Percentiles rank a stretch among this genome's conserved stretches.
Evolutionary conservation across 2,797 vertebrate genomes (phyloP).

Genomic region (Glossophaga mutica): DNA sequence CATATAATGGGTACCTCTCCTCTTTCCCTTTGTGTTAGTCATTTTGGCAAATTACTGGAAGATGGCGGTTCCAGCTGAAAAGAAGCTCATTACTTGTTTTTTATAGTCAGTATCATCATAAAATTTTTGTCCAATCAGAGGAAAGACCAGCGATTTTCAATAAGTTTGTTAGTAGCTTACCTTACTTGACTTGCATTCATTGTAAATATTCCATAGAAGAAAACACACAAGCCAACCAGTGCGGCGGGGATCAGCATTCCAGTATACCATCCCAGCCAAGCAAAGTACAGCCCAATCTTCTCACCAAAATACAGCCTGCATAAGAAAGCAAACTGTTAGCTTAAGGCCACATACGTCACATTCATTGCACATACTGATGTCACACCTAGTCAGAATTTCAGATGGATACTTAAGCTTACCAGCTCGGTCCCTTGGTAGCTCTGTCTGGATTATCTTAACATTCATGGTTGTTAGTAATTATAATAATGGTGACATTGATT

Average conservation of each 20-base stretch:
- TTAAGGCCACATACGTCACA: not conserved
- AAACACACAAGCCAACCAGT: slow-evolving; percentile 96
- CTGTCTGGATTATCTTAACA: not conserved
- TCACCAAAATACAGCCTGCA: slow-evolving; percentile 96
- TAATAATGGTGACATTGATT: not conserved
- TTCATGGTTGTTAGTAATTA: not conserved
- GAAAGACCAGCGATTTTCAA: not conserved
- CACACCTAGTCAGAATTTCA: not conserved
- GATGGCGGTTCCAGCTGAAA: too few relatives aligned
- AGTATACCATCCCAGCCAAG: slow-evolving; percentile 99
- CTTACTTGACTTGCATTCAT: slow-evolving; percentile 99
- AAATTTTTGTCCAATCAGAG: not conserved
- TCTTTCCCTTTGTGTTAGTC: too few relatives aligned
- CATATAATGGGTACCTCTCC: too few relatives aligned
- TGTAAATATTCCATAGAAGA: slow-evolving; percentile 97
- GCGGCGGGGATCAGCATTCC: slow-evolving; percentile 99
- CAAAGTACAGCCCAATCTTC: slow-evolving; percentile 98
- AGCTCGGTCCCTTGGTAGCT: not conserved
- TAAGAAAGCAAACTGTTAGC: slow-evolving; percentile 53
- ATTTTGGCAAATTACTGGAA: too few relatives aligned
- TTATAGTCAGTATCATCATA: not conserved
- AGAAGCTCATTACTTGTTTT: not conserved
- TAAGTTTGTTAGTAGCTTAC: slow-evolving; percentile 76
- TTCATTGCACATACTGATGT: not conserved
- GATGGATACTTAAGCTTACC: not conserved